A percentile compares a stretch with the other conserved stretches of the same genome.
Evolutionary conservation across 2,797 vertebrate genomes (phyloP).

Genomic region (Podarcis siculus): DNA sequence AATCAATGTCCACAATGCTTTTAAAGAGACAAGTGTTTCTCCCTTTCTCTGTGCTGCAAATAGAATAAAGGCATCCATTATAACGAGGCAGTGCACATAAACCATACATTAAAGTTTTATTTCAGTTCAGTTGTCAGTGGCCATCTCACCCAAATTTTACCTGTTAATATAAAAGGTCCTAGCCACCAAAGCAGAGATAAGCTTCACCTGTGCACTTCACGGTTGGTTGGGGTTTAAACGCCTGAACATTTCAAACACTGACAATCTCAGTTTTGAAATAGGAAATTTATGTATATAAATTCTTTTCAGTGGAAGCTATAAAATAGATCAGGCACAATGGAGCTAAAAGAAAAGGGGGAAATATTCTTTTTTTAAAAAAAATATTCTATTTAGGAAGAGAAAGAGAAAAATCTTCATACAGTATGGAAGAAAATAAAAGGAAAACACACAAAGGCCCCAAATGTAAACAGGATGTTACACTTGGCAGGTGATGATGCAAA

Average conservation of each 20-base stretch:
- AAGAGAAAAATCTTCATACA: neutral
- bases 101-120: neutral
- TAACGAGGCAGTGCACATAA: neutral
- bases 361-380: neutral
- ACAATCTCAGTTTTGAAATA: neutral
- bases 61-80: constrained; percentile 51
- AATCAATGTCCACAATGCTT: constrained; percentile 47
- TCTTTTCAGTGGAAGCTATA: neutral
- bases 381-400: neutral
- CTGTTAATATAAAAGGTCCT: neutral
- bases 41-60: constrained; percentile 81
- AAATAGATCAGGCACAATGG: neutral
- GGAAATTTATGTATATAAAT: neutral
- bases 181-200: neutral
- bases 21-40: constrained; percentile 80
- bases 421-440: neutral
- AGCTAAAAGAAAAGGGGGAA: neutral
- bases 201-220: neutral
- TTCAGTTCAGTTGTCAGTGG: neutral
- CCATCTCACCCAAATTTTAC: neutral
- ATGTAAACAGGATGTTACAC: neutral
- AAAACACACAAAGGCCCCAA: neutral
- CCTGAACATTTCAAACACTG: neutral
- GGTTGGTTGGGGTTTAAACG: neutral
- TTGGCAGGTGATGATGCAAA: neutral